phyloP scores from a whole-genome alignment of 1,140 invertebrate species.

The Ceratina calcarata region DNA sequence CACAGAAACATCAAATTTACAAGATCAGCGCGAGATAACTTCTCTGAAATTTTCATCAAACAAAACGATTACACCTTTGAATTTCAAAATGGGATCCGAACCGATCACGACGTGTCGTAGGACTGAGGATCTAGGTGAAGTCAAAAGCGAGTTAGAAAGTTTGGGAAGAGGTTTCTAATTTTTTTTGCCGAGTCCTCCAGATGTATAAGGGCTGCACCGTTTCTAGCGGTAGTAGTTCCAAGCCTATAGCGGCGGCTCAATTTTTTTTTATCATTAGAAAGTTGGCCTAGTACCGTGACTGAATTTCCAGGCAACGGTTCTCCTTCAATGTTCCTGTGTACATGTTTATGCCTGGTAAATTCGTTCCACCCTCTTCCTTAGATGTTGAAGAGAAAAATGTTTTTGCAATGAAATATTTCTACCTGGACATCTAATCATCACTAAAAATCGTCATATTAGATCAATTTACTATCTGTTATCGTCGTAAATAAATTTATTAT shows the following conservation, averaged over 20 bases:
- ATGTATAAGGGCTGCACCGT: conserved; percentile 35
- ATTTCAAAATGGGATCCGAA: neutral
- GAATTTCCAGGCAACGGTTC: neutral
- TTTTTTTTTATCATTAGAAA: conserved; percentile 69
- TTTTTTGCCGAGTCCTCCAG: conserved; percentile 57
- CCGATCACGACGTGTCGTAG: neutral
- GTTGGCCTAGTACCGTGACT: conserved; percentile 31
- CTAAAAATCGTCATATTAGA: too few relatives aligned
- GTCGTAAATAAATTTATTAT: neutral
- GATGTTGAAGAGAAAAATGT: neutral
- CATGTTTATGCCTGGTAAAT: neutral
- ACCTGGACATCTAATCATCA: too few relatives aligned
- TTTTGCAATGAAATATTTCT: too few relatives aligned
- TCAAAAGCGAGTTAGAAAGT: conserved; percentile 63
- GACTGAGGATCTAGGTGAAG: conserved; percentile 45
- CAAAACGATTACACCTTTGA: too few relatives aligned
- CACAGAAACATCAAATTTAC: neutral
- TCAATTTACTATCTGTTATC: too few relatives aligned
- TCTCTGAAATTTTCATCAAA: neutral
- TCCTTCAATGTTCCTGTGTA: neutral
- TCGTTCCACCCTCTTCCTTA: neutral
- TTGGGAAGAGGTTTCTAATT: conserved; percentile 54
- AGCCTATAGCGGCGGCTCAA: conserved; percentile 8
- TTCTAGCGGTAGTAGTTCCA: neutral
- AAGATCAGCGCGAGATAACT: neutral